Base-by-base conservation (phyloP, 2,113 vertebrate species). In the Leuciscus idus region DNA sequence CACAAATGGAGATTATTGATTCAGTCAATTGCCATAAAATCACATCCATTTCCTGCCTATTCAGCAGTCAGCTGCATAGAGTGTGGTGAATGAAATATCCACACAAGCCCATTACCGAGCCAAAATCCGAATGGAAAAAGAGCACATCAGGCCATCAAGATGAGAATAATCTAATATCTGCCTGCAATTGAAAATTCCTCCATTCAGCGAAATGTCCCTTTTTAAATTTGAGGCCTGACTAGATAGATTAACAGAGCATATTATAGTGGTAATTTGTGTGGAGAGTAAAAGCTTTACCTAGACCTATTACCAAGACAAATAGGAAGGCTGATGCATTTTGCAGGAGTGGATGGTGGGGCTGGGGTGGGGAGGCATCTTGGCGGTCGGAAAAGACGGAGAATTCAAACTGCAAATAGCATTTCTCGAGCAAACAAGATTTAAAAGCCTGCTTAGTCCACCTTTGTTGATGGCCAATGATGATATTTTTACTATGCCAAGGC, bases 1-100 rank as follows among this genome's bases (percentile, higher is more conserved):
- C 83, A 83, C 79, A 84, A 77, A 83, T 64, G 28, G 84, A 85
- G 68, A 83, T 64, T 84, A 85, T 89, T 84, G 86, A 89, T 89
- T 83, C 55, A 28, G 82, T 84, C 75, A 73, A 30, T 55, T 59
- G 84, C 84, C 73, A 84, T 86, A 83, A 85, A 86, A 79, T 86
- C 87, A 28, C 39, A 36, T 59, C 33, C 50, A 87, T 80, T 84
- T 87, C 72, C 78, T 87, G 66, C 75, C 66, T 48, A 46, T 86
- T 73, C 74, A 80, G 78, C 84, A 87, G 81, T 84, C 81, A 30
- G 48, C 61, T 28, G 59, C 74, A 50, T 39, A 50, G 48, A 61
- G 43, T 72, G 82, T 12, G 46, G 82, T 46, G 46, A 81, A 85
- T 79, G 55, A 81, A 68, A 84, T 23, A 66, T 68, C 57, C 59